Evolutionary conservation across 1,140 invertebrate species (phyloP), one percentile per base, ranked within the genome.

Genomic region (Bombyx mori): DNA sequence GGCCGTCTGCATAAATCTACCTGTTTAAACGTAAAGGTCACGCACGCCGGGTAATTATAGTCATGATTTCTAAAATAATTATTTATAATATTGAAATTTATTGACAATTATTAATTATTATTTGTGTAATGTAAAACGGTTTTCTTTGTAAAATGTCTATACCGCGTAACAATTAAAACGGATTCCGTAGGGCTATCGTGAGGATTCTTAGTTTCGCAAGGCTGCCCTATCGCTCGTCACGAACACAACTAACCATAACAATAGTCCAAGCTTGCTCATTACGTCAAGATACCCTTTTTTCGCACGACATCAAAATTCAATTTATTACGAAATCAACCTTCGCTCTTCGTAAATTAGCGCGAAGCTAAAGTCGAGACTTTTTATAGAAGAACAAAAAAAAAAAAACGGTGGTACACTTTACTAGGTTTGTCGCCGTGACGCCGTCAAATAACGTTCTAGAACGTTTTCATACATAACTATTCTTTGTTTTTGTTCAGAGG

Each of bases 231-330:
- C n/a, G 50, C 48, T 45, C 53, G 54, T 52, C 59, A 61, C 59
- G 59, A 60, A 61, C 59, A 47, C 7, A 9, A 44, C 10, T n/a
- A 52, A 22, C 26, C 1, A 46, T 44, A 58, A 62, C 56, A 62
- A 62, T 62, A 26, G 56, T n/a, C 45, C 10, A 50, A 10, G 48
- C 42, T 46, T 12, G 26, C 9, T 22, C 12, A 49, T 51, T 54
- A 46, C 35, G 8, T 8, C 53, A 54, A 12, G 43, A 51, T 8
- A 43, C 44, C 52, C 48, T 51, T 54, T 62, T 62, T 62, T 62
- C 49, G 49, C 56, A 62, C 52, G 43, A 52, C 26, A 50, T 52
- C 42, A 52, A 61, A 47, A 47, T 42, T 44, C 43, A 56, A 56
- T 35, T 56, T 8, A 53, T 61, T 56, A 44, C 54, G 35, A 48